Evolutionary conservation across 2,888 invertebrate species (phyloP).

Genomic region (Hemithea aestivaria): DNA sequence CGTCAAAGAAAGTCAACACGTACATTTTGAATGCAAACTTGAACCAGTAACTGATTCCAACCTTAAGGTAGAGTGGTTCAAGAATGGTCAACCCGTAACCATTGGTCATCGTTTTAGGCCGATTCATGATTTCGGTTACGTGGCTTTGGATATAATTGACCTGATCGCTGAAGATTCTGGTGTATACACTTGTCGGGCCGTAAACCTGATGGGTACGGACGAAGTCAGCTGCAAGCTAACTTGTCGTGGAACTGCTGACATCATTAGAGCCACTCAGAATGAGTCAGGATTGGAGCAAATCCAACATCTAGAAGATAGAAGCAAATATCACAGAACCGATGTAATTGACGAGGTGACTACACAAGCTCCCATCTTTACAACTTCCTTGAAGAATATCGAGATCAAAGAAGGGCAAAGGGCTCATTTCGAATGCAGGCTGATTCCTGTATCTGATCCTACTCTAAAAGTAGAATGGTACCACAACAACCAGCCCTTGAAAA

Average conservation of each 20-base stretch:
- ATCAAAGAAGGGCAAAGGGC: constrained; percentile 96
- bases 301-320: constrained; percentile 91
- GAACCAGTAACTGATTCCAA: constrained; percentile 98
- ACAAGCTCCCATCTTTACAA: constrained; percentile 95
- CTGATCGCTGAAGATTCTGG: constrained; percentile 97
- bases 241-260: constrained; percentile 88
- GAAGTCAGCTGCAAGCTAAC: constrained; percentile 87
- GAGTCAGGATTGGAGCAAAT: constrained; percentile 93
- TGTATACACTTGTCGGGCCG: constrained; percentile 95
- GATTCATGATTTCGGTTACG: constrained; percentile 99
- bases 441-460: constrained; percentile 95
- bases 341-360: constrained; percentile 89
- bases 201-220: constrained; percentile 93
- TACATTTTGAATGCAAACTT: constrained; percentile 98
- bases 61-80: constrained; percentile 97
- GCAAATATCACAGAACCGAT: constrained; percentile 86
- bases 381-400: constrained; percentile 93
- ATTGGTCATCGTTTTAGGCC: constrained; percentile 97
- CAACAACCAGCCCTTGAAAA: constrained; percentile 92
- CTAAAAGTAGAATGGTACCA: constrained; percentile 98
- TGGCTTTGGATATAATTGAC: constrained; percentile 97
- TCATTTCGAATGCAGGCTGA: constrained; percentile 95
- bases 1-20: constrained; percentile 92
- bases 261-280: constrained; percentile 91
- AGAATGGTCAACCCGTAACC: constrained; percentile 95